A percentile compares a stretch with the other conserved stretches of the same genome.
Conservation (phyloP, 2,797 vertebrate genomes). For the Chelonia mydas region DNA sequence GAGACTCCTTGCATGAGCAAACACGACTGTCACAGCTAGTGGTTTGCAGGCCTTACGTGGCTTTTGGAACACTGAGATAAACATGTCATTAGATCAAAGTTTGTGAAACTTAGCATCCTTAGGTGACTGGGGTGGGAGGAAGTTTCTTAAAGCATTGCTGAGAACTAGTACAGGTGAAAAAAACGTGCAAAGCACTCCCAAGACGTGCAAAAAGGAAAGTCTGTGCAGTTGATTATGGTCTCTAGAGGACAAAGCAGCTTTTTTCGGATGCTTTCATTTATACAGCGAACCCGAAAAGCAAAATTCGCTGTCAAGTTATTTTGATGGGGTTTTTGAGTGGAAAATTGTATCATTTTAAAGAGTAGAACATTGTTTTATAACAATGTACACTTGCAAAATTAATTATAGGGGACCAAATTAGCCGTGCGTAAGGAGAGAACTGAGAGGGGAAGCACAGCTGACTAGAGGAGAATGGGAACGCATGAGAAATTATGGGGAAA, state of each 20-base stretch:
- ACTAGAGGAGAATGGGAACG: constrained; percentile 65
- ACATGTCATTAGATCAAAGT: not conserved
- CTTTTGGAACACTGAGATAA: not conserved
- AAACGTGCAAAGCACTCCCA: not conserved
- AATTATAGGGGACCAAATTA: constrained; percentile 68
- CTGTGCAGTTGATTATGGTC: not conserved
- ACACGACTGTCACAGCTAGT: not conserved
- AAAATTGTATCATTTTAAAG: constrained; percentile 53
- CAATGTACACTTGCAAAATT: constrained; percentile 64
- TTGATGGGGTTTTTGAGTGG: constrained; percentile 27
- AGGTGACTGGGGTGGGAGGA: not conserved
- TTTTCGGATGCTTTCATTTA: not conserved
- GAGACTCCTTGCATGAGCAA: not conserved
- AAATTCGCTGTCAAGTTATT: constrained; percentile 22
- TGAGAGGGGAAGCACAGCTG: constrained; percentile 59
- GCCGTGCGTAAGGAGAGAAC: constrained; percentile 64
- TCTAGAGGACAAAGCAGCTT: not conserved
- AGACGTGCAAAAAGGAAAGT: not conserved
- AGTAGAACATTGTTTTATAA: constrained; percentile 63
- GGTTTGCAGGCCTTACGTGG: not conserved
- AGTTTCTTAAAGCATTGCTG: constrained; percentile 9
- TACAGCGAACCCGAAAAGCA: not conserved
- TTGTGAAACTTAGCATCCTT: not conserved
- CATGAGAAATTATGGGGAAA: constrained; percentile 69
- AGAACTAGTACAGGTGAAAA: not conserved